Evolutionary conservation across 2,797 vertebrate genomes (phyloP), one percentile per base, ranked within the genome.

Genomic region (Sebastes diaconus): DNA sequence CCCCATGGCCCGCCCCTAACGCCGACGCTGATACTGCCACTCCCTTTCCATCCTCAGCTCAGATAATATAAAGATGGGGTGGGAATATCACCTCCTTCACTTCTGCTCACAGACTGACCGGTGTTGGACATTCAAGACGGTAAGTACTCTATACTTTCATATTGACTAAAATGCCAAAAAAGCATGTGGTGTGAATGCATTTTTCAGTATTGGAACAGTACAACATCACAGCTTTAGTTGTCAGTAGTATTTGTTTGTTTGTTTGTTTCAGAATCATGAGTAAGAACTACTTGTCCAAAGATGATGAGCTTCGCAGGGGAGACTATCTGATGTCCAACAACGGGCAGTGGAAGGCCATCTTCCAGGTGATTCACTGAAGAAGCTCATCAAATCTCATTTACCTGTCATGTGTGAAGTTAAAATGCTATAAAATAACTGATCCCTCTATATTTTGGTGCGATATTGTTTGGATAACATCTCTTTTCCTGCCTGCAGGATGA

Each of bases 321-420:
- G 80, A 90, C 60, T 76, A 6, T 12, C 64, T 90, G 6, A 1
- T 88, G 0, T 90, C 87, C 59, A 88, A 87, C 79, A 85, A 87
- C 22, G 4, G 72, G 30, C 11, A 80, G n/a, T 86, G 4, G 12
- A 89, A 89, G 25, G 89, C 85, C 3, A 0, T 87, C 50, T 89
- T 90, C 30, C 68, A 90, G 83, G 83, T 88, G 9, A 59, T 25
- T 29, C 8, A 18, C 57, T 59, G 6, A 12, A n/a, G 50, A 52
- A n/a, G 12, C 50, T 52, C 20, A n/a, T 10, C 20, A 50, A 20
- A 50, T 50, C 46, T 50, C 46, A 20, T 50, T 50, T 7, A 50
- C 42, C 16, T 18, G 16, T 50, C 42, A 50, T 50, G 14, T 18
- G 7, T 50, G 6, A 50, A 18, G 16, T 50, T 50, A 50, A 46